Conservation (phyloP, 2,888 invertebrate species). For the Hypomecis punctinalis region DNA sequence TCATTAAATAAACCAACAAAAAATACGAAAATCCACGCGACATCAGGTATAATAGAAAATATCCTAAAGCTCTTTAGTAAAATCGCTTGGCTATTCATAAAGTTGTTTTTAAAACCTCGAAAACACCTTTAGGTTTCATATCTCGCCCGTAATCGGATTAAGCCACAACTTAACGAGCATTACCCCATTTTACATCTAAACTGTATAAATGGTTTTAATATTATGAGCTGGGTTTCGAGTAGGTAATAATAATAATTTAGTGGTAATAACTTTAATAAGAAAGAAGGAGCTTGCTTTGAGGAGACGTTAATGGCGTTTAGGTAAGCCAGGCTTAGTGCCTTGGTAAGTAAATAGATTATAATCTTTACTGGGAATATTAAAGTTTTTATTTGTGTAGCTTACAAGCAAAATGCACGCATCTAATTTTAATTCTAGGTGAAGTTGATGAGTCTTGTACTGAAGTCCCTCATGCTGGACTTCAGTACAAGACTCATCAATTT, state of each 20-base stretch:
- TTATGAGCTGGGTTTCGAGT: constrained; percentile 35
- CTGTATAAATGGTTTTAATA: constrained; percentile 32
- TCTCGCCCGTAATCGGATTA: constrained; percentile 46
- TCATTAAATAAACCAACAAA: constrained; percentile 3
- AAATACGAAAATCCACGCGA: not conserved
- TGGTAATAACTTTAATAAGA: constrained; percentile 30
- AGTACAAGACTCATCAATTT: too few species aligned
- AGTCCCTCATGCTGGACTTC: too few species aligned
- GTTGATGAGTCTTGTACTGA: too few species aligned
- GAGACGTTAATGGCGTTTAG: constrained; percentile 20
- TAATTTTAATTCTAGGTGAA: too few species aligned
- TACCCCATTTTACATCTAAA: constrained; percentile 36
- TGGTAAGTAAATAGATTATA: constrained; percentile 17
- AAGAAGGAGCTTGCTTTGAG: constrained; percentile 23
- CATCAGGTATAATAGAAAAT: constrained; percentile 3
- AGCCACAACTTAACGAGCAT: constrained; percentile 43
- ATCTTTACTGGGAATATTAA: constrained; percentile 6
- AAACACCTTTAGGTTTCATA: constrained; percentile 38
- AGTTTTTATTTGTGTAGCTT: not conserved
- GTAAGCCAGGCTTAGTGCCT: constrained; percentile 16
- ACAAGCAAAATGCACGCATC: not conserved
- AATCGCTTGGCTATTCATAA: constrained; percentile 25
- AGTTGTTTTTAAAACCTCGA: constrained; percentile 29
- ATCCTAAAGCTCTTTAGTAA: constrained; percentile 6
- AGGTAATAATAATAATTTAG: constrained; percentile 33